Percentiles rank a stretch among this genome's conserved stretches.
Conservation (phyloP, 64 coral and sea anemone genomes). For the Astreopora myriophthalma region DNA sequence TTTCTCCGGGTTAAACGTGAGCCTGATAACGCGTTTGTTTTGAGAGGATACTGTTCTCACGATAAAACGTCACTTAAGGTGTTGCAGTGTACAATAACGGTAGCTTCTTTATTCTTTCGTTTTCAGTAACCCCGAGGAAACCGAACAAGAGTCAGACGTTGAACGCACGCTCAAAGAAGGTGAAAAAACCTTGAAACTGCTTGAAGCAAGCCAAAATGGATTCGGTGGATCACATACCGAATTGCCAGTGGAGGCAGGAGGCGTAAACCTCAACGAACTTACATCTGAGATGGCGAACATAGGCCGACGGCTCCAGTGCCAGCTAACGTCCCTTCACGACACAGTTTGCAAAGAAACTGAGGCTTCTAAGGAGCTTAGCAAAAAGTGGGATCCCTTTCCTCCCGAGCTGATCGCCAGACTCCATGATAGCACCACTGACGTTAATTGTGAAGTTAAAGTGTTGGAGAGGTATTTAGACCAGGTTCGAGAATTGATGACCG, state of each 20-base stretch:
- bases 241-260: neutral
- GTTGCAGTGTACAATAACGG: neutral
- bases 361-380: neutral
- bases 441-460: slow-evolving; percentile 8
- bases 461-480: slow-evolving; percentile 33
- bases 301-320: neutral
- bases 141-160: neutral
- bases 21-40: no score
- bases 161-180: neutral
- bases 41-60: no score
- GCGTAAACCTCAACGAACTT: neutral
- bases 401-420: neutral
- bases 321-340: slow-evolving; percentile 24
- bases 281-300: slow-evolving; percentile 8
- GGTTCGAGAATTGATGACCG: neutral
- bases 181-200: neutral
- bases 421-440: slow-evolving; percentile 16
- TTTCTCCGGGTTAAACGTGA: no score
- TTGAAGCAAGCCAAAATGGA: neutral
- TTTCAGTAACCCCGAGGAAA: neutral
- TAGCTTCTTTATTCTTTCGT: neutral
- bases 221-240: neutral
- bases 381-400: neutral
- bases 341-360: slow-evolving; percentile 31
- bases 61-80: no score